A percentile compares a stretch with the other conserved stretches of the same genome.
phyloP scores from a whole-genome alignment of 1,140 invertebrate species.

The Cotesia chilonis region DNA sequence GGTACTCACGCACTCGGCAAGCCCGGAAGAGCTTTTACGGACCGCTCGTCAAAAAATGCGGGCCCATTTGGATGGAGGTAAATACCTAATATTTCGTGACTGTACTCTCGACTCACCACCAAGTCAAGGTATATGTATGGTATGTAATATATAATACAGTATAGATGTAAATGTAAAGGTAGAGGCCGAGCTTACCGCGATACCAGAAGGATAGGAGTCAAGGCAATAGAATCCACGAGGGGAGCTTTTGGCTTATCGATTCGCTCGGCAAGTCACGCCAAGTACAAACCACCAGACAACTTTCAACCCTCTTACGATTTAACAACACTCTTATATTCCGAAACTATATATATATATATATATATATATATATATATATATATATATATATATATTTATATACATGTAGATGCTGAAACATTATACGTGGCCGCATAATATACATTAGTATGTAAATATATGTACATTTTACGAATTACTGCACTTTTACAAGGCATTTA shows the following conservation, averaged over 20 bases:
- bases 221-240: conserved; percentile 3
- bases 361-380: background rate
- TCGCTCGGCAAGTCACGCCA: conserved; percentile 28
- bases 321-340: background rate
- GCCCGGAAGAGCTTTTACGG: conserved; percentile 14
- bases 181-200: conserved; percentile 31
- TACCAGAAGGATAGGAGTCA: background rate
- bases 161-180: conserved; percentile 9
- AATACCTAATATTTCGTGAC: conserved; percentile 18
- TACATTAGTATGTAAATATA: no score
- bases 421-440: no score
- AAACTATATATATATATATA: background rate
- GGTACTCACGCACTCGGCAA: background rate
- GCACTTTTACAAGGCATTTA: no score
- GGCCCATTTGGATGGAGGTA: background rate
- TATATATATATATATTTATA: background rate
- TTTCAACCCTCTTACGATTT: conserved; percentile 19
- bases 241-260: conserved; percentile 32
- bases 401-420: background rate
- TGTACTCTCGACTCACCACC: no score
- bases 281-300: conserved; percentile 4
- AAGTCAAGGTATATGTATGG: no score
- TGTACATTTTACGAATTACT: no score
- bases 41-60: conserved; percentile 13
- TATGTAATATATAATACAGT: background rate